A percentile compares a stretch with the other conserved stretches of the same genome.
phyloP scores from a whole-genome alignment of 2,888 invertebrate genomes.

The Cryptocephalus moraei region DNA sequence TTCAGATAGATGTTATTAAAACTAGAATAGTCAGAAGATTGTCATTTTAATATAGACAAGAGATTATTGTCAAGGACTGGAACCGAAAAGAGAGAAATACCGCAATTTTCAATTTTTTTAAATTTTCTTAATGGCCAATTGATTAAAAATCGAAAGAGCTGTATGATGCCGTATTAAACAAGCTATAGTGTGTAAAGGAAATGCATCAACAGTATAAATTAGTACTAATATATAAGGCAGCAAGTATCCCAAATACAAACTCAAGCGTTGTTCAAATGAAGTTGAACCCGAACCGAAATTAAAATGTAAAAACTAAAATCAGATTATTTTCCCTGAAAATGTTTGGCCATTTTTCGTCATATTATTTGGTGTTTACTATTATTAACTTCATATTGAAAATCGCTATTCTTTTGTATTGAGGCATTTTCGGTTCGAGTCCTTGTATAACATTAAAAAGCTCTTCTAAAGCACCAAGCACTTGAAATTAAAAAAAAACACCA shows the following conservation, averaged over 20 bases:
- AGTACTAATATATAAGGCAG: too few species aligned
- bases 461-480: slow-evolving; percentile 36
- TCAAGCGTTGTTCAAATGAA: slow-evolving; percentile 22
- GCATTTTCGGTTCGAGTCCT: slow-evolving; percentile 39
- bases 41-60: slow-evolving; percentile 19
- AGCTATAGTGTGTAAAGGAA: too few species aligned
- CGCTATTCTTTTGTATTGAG: neutral
- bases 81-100: slow-evolving; percentile 24
- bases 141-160: too few species aligned
- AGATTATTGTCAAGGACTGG: slow-evolving; percentile 29
- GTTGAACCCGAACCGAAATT: slow-evolving; percentile 38
- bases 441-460: slow-evolving; percentile 35
- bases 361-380: too few species aligned
- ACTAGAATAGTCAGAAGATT: slow-evolving; percentile 17
- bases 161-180: too few species aligned
- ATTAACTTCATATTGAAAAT: too few species aligned
- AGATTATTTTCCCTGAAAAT: too few species aligned
- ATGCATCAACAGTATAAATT: too few species aligned
- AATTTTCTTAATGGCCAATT: too few species aligned
- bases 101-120: neutral
- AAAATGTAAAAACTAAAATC: slow-evolving; percentile 4
- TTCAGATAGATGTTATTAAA: neutral
- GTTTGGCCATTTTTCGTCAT: too few species aligned
- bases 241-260: slow-evolving; percentile 14
- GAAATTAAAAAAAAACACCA: slow-evolving; percentile 14